Conservation (phyloP, 2,113 vertebrate species). For the Falco punctatus region DNA sequence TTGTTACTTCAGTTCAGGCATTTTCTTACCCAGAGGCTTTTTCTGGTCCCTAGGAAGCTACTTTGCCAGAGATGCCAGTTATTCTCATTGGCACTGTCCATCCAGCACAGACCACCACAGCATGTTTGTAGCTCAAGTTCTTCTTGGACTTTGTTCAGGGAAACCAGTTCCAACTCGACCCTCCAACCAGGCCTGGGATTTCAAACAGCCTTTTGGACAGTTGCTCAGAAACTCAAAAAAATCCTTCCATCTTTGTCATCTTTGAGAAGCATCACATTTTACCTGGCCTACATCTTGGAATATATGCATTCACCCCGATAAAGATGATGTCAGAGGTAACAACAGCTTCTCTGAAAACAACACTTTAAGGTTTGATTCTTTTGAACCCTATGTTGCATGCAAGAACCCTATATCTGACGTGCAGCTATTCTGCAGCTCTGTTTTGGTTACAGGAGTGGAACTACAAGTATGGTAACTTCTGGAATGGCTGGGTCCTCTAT, state of each 20-base stretch:
- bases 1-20: not conserved
- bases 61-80: conserved; percentile 75
- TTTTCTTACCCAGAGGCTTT: not conserved
- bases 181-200: conserved; percentile 41
- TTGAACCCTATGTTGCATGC: not conserved
- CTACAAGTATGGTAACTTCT: not conserved
- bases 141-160: conserved; percentile 64
- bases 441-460: not conserved
- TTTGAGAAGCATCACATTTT: conserved; percentile 85
- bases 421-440: not conserved
- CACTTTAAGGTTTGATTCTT: not conserved
- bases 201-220: conserved; percentile 67
- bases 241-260: conserved; percentile 76
- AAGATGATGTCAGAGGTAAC: not conserved
- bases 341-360: not conserved
- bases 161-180: not conserved
- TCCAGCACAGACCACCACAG: not conserved
- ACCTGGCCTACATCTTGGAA: conserved; percentile 72
- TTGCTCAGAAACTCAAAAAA: conserved; percentile 45
- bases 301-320: not conserved
- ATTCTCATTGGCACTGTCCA: conserved; percentile 52
- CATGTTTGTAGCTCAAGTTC: conserved; percentile 72
- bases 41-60: conserved; percentile 72
- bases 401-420: not conserved
- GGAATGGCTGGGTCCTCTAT: not conserved